Evolutionary conservation across 2,888 invertebrate species (phyloP).

Genomic region (Eilema griseolum): DNA sequence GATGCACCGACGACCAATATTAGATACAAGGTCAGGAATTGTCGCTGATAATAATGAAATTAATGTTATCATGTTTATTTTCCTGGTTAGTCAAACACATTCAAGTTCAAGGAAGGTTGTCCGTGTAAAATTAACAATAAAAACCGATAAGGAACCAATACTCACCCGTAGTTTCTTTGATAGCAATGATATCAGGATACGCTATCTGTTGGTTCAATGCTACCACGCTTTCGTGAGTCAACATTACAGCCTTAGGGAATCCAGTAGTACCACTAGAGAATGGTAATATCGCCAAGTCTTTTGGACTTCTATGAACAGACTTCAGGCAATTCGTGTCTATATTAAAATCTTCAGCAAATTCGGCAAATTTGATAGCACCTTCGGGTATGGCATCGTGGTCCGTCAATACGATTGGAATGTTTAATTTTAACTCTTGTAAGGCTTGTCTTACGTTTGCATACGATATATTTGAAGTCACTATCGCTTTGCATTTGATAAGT

Average conservation of each 20-base stretch:
- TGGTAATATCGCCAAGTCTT: slow-evolving; percentile 90
- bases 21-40: background rate
- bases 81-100: background rate
- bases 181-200: slow-evolving; percentile 69
- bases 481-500: slow-evolving; percentile 87
- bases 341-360: slow-evolving; percentile 85
- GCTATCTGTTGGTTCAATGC: slow-evolving; percentile 79
- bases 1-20: background rate
- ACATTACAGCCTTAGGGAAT: slow-evolving; percentile 90
- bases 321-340: slow-evolving; percentile 84
- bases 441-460: slow-evolving; percentile 82
- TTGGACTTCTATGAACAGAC: slow-evolving; percentile 72
- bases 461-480: slow-evolving; percentile 88
- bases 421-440: slow-evolving; percentile 72
- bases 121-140: background rate
- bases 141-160: background rate
- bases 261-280: slow-evolving; percentile 97
- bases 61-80: background rate
- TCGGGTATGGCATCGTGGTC: slow-evolving; percentile 81
- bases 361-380: slow-evolving; percentile 88
- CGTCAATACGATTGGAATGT: slow-evolving; percentile 84
- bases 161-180: slow-evolving; percentile 78
- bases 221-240: slow-evolving; percentile 88
- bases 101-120: background rate
- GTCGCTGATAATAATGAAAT: background rate